These are phyloP conservation scores for Dryobotodes eremita DNA, from an alignment of 2,888 invertebrate genomes.

Conservation along the genomic window DNA sequence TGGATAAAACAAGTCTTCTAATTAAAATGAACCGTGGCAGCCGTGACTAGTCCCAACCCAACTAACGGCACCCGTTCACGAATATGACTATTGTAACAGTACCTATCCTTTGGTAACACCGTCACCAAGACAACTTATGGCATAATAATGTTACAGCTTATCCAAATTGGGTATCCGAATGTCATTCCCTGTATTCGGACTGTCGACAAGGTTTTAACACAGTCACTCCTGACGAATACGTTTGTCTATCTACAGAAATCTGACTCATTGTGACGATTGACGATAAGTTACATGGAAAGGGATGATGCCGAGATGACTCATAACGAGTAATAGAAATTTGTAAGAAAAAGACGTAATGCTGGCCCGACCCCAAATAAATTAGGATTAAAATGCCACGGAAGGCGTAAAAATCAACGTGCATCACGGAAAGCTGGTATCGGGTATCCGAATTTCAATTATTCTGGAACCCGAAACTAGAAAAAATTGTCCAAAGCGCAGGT, in stretches of 20 bases:
- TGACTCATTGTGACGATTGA: not conserved
- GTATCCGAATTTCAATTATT: not conserved
- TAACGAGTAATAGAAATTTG: not conserved
- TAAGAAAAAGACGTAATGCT: not conserved
- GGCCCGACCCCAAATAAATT: not conserved
- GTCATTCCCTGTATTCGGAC: not conserved
- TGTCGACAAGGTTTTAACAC: not conserved
- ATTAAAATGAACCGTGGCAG: not conserved
- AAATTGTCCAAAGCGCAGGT: not conserved
- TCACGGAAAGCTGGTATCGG: not conserved
- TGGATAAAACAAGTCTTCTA: not conserved
- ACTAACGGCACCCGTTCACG: not conserved
- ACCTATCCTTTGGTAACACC: not conserved
- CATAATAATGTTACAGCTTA: not conserved
- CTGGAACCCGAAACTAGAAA: not conserved
- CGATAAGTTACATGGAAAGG: not conserved
- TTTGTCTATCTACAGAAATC: not conserved
- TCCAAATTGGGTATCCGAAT: not conserved
- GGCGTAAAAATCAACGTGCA: not conserved
- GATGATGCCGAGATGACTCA: slow-evolving; percentile 8
- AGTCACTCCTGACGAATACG: not conserved
- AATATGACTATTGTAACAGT: not conserved
- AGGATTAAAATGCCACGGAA: no score
- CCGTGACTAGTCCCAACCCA: not conserved
- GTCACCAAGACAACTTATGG: not conserved